phyloP scores from a whole-genome alignment of 2,113 vertebrate genomes.

The Barbus barbus region DNA sequence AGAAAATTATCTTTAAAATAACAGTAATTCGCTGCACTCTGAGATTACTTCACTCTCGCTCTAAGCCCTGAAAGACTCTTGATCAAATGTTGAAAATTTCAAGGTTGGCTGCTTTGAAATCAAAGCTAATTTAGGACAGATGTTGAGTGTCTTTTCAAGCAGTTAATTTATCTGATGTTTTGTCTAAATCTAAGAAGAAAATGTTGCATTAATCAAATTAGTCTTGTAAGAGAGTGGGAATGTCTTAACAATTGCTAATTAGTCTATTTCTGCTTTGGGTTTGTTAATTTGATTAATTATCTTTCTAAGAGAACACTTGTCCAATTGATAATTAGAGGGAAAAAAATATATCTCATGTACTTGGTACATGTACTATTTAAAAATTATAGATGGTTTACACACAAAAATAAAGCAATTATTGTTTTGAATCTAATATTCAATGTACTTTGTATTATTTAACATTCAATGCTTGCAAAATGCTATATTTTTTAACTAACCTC shows the following conservation, averaged over 20 bases:
- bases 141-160: conserved; percentile 54
- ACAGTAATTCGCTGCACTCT: conserved; percentile 22
- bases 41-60: conserved; percentile 43
- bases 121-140: conserved; percentile 53
- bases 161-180: conserved; percentile 55
- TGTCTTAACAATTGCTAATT: conserved; percentile 49
- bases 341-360: too few species aligned
- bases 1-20: conserved; percentile 25
- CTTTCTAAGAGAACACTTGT: conserved; percentile 42
- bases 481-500: background rate
- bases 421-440: background rate
- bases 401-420: background rate
- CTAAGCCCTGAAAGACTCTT: conserved; percentile 48
- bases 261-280: conserved; percentile 44
- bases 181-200: conserved; percentile 43
- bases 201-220: conserved; percentile 58
- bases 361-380: too few species aligned
- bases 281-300: conserved; percentile 53
- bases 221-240: conserved; percentile 50
- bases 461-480: background rate
- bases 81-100: conserved; percentile 38
- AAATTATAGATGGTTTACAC: background rate
- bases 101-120: conserved; percentile 50
- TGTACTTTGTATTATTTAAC: background rate
- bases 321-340: conserved; percentile 29